Conservation (phyloP, 2,113 vertebrate species). For the Microtus montanus region DNA sequence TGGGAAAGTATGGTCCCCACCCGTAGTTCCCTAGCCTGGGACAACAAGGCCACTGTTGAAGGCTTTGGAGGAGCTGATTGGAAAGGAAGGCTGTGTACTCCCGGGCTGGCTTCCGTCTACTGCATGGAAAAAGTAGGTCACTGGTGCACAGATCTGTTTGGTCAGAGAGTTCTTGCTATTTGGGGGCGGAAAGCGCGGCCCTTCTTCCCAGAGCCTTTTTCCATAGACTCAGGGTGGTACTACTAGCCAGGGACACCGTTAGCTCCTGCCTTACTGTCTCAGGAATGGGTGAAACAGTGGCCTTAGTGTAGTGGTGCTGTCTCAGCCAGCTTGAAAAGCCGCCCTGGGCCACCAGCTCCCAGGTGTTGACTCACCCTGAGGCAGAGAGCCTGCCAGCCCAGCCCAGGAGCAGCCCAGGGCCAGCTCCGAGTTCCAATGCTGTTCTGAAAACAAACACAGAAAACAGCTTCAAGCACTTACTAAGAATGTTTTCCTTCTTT, state of each 20-base stretch:
- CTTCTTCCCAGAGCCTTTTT: not conserved
- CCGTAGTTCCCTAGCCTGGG: not conserved
- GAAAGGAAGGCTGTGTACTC: not conserved
- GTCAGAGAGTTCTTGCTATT: not conserved
- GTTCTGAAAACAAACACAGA: slow-evolving; percentile 64
- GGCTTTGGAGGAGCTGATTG: slow-evolving; percentile 15
- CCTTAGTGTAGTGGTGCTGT: not conserved
- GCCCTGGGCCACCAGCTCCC: not conserved
- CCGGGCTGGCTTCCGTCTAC: not conserved
- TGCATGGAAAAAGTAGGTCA: not conserved
- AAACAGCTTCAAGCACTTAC: slow-evolving; percentile 67
- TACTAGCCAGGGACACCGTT: fast-evolving
- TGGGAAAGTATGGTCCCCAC: slow-evolving; percentile 55
- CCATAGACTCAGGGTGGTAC: not conserved
- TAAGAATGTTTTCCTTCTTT: slow-evolving; percentile 56
- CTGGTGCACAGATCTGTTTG: not conserved
- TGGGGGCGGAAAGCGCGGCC: not conserved
- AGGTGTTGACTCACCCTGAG: slow-evolving; percentile 68
- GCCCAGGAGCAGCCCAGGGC: not conserved
- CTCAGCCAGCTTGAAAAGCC: not conserved
- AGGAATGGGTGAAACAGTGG: slow-evolving; percentile 50
- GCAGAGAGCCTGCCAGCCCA: slow-evolving; percentile 44
- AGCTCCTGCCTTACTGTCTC: not conserved
- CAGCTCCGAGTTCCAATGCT: not conserved
- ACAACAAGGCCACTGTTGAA: slow-evolving; percentile 56